A percentile compares a stretch with the other conserved stretches of the same genome.
Evolutionary conservation across 1,140 invertebrate species (phyloP).

Genomic region (Danaus melanippus): DNA sequence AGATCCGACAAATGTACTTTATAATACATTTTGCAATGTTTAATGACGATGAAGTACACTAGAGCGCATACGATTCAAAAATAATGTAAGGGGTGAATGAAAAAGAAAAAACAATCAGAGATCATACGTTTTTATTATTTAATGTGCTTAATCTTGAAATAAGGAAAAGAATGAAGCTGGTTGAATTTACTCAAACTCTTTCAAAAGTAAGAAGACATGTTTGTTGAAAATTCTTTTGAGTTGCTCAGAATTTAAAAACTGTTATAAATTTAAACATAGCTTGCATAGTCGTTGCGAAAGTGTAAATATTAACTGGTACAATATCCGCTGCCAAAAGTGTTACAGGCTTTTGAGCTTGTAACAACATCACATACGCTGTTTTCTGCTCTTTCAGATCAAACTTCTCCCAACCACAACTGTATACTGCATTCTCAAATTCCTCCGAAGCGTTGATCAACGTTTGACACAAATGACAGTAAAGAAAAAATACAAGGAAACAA

Average conservation of each 20-base stretch:
- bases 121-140: too few species aligned
- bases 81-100: too few species aligned
- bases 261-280: conserved; percentile 56
- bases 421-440: conserved; percentile 40
- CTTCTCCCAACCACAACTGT: conserved; percentile 57
- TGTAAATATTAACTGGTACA: conserved; percentile 53
- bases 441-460: conserved; percentile 45
- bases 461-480: conserved; percentile 57
- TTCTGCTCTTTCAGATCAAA: conserved; percentile 45
- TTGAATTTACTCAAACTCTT: too few species aligned
- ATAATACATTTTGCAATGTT: too few species aligned
- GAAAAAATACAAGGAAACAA: conserved; percentile 49
- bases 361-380: conserved; percentile 37
- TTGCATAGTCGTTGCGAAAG: conserved; percentile 51
- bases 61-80: too few species aligned
- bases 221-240: too few species aligned
- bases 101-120: too few species aligned
- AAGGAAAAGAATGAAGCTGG: too few species aligned
- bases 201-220: too few species aligned
- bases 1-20: too few species aligned
- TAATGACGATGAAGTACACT: too few species aligned
- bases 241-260: conserved; percentile 46
- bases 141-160: too few species aligned
- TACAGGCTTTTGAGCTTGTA: conserved; percentile 43
- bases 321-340: conserved; percentile 52